Conservation (phyloP, 2,888 invertebrate species). For the Ethmia dodecea region DNA sequence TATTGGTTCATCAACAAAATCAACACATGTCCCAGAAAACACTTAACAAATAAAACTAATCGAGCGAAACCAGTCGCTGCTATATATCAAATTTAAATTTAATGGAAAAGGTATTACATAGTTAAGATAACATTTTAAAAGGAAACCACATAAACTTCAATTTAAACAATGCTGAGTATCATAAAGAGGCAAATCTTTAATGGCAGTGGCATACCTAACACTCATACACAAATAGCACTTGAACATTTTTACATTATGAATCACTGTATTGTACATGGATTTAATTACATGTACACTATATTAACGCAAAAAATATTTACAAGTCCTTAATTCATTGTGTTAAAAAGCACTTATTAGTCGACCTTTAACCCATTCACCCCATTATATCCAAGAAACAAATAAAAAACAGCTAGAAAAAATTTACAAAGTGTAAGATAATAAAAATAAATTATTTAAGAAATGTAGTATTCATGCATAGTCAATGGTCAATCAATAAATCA, state of each 20-base stretch:
- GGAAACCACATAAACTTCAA: constrained; percentile 1
- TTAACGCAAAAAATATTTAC: constrained; percentile 73
- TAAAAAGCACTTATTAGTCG: constrained; percentile 67
- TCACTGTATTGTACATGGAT: constrained; percentile 57
- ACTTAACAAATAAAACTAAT: constrained; percentile 25
- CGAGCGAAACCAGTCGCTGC: constrained; percentile 45
- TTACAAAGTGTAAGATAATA: no score
- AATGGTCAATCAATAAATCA: constrained; percentile 14
- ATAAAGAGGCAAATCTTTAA: constrained; percentile 38
- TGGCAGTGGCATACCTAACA: constrained; percentile 70
- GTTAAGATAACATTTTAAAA: constrained; percentile 3
- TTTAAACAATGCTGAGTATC: constrained; percentile 24
- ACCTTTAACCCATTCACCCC: constrained; percentile 42
- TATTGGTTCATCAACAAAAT: constrained; percentile 23
- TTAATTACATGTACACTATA: constrained; percentile 54
- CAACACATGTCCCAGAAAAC: constrained; percentile 25
- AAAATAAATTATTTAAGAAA: no score
- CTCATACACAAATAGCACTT: constrained; percentile 63
- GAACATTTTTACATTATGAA: constrained; percentile 53
- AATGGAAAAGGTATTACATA: neutral
- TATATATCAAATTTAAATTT: no score
- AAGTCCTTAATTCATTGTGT: constrained; percentile 53
- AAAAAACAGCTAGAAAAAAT: constrained; percentile 19
- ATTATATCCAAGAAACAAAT: constrained; percentile 33
- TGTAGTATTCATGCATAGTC: no score